Evolutionary conservation across 2,113 vertebrate genomes (phyloP), one percentile per base, ranked within the genome.

Genomic region (Fulmarus glacialis): DNA sequence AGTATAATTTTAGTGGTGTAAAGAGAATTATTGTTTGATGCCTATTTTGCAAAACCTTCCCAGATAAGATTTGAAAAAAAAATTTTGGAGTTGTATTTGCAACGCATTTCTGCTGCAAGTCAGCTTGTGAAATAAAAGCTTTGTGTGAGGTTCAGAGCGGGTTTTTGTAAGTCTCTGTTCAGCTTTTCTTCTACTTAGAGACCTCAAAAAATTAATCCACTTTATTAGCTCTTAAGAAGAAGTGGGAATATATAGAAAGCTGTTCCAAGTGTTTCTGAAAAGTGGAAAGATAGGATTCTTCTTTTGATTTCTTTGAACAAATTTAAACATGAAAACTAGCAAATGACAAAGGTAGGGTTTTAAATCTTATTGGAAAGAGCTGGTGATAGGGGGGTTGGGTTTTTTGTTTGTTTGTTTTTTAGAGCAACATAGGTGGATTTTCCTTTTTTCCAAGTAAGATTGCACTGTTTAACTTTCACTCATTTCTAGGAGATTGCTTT

Each of bases 1-100:
- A 90, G 40, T 85, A 45, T 47, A n/a, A 67, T 81, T 96, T 91
- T 40, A 62, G 80, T 55, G 52, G 55, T 82, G 32, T 56, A 78
- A 96, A 77, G 73, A 82, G 95, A 96, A 77, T 91, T 82, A 36
- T 60, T 90, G 43, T 78, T 94, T 77, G 83, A 36, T 88, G 83
- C 86, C 56, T 88, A 0, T 43, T 93, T 66, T 84, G 73, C 92
- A 91, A 45, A 89, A 32, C 24, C 38, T 77, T 70, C 75, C 62
- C 86, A 89, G 86, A 83, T 89, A 92, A 90, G 42, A 47, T 80
- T 62, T 72, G 48, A 45, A 45, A 34, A 21, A 45, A 70, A 34
- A 21, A 43, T 11, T 5, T 55, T 56, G 36, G 50, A 36, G n/a
- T 34, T 81, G 38, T 12, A 3, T 95, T 90, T 80, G 66, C 70